A percentile compares a stretch with the other conserved stretches of the same genome.
Conservation (phyloP, 64 coral and sea anemone genomes). For the Orbicella faveolata region DNA sequence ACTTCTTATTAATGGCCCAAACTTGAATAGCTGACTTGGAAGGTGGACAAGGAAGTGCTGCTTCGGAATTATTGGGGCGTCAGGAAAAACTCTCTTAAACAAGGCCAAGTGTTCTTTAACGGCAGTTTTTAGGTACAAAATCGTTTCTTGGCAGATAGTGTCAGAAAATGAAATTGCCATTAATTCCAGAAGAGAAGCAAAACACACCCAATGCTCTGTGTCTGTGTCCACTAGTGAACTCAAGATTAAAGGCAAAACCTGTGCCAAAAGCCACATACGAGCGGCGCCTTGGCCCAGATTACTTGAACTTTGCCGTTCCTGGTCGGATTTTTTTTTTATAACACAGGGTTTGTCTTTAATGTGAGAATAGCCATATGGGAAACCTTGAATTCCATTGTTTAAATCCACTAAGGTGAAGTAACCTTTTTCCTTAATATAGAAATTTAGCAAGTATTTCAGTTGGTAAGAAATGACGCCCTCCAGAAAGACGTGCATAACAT, state of each 20-base stretch:
- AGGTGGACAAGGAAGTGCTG: slow-evolving; percentile 22
- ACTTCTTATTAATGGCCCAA: background rate
- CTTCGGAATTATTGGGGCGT: background rate
- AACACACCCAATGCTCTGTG: background rate
- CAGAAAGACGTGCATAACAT: too few relatives aligned
- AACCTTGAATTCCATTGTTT: slow-evolving; percentile 23
- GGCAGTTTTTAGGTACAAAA: background rate
- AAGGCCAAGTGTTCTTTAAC: background rate
- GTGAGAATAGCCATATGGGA: slow-evolving; percentile 24
- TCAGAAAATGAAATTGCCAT: background rate
- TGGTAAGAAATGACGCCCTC: too few relatives aligned
- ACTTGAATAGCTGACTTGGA: background rate
- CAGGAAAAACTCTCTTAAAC: background rate
- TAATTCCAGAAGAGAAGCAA: background rate
- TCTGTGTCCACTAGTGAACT: background rate
- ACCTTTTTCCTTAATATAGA: background rate
- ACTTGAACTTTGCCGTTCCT: slow-evolving; percentile 8
- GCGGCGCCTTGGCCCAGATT: slow-evolving; percentile 26
- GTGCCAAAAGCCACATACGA: slow-evolving; percentile 5
- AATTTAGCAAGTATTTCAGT: too few relatives aligned
- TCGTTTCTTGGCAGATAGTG: background rate
- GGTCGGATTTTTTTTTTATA: slow-evolving; percentile 17
- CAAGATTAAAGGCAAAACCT: slow-evolving; percentile 23
- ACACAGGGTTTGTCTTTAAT: slow-evolving; percentile 5
- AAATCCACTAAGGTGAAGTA: background rate